A percentile compares a stretch with the other conserved stretches of the same genome.
These are phyloP conservation scores for Stenodema calcarata DNA, from an alignment of 2,888 invertebrate genomes.

Conservation along the genomic window DNA sequence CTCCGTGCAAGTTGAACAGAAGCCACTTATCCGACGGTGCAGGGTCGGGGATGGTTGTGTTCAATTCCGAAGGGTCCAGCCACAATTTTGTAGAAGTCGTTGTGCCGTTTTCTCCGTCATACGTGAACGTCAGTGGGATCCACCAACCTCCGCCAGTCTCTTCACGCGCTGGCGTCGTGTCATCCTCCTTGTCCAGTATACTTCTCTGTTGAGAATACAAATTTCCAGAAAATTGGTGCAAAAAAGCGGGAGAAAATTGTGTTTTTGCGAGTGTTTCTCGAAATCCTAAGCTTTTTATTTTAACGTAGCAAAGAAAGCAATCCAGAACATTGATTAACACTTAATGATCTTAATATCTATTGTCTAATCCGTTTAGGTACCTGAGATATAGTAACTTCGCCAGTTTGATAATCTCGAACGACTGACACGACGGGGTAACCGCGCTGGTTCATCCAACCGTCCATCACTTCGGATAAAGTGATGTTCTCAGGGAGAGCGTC, in stretches of 20 bases:
- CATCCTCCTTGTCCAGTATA: constrained; percentile 49
- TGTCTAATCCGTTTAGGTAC: constrained; percentile 22
- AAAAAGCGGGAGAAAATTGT: no score
- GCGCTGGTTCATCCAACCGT: constrained; percentile 45
- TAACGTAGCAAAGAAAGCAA: no score
- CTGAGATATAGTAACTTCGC: constrained; percentile 50
- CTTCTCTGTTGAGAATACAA: constrained; percentile 44
- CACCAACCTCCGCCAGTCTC: constrained; percentile 52
- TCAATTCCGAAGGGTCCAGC: constrained; percentile 46
- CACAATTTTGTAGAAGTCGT: constrained; percentile 49
- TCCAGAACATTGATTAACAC: no score
- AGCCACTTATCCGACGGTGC: constrained; percentile 52
- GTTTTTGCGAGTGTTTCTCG: no score
- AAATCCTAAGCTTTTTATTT: no score
- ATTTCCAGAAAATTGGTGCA: no score
- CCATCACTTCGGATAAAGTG: constrained; percentile 48
- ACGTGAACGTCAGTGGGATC: constrained; percentile 54
- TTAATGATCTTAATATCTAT: no score
- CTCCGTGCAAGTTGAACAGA: constrained; percentile 52
- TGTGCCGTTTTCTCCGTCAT: constrained; percentile 49
- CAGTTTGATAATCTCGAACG: constrained; percentile 48
- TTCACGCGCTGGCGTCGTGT: constrained; percentile 24
- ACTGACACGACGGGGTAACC: constrained; percentile 53
- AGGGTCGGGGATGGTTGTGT: constrained; percentile 50
- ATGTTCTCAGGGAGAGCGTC: constrained; percentile 44